Percentiles rank a stretch among this genome's conserved stretches.
These are phyloP conservation scores for Channallabes apus DNA, from an alignment of 2,797 vertebrate genomes.

Conservation along the genomic window DNA sequence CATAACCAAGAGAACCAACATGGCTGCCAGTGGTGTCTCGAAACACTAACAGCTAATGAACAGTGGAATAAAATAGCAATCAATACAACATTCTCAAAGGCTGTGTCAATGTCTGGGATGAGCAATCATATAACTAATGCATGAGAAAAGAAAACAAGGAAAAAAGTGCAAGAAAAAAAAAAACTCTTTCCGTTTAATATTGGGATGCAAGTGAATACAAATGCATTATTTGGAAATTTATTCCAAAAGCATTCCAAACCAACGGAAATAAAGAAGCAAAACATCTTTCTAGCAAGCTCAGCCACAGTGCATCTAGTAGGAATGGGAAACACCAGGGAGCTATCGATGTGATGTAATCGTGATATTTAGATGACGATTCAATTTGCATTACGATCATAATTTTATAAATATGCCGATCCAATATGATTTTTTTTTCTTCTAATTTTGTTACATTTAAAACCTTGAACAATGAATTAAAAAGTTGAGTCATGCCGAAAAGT, in stretches of 20 bases:
- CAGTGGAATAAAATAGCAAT: not conserved
- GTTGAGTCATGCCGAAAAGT: no score
- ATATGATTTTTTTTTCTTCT: no score
- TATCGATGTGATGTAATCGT: no score
- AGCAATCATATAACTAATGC: not conserved
- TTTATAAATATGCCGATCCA: no score
- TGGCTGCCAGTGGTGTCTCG: not conserved
- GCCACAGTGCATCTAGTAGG: not conserved
- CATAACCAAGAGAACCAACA: not conserved
- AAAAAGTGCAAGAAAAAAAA: not conserved
- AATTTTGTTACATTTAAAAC: no score
- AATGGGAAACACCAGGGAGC: no score
- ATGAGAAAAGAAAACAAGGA: not conserved
- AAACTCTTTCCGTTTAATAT: not conserved
- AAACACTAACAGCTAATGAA: not conserved
- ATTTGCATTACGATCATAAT: no score
- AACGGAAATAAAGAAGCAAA: not conserved
- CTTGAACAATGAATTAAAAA: no score
- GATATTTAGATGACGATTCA: no score
- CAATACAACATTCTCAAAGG: not conserved
- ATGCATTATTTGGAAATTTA: not conserved
- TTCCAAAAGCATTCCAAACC: not conserved
- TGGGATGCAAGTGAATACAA: not conserved
- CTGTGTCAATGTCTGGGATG: not conserved
- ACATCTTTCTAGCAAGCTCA: not conserved